A percentile compares a stretch with the other conserved stretches of the same genome.
Evolutionary conservation across 2,888 invertebrate species (phyloP).

Genomic region (Ennomos erosarius): DNA sequence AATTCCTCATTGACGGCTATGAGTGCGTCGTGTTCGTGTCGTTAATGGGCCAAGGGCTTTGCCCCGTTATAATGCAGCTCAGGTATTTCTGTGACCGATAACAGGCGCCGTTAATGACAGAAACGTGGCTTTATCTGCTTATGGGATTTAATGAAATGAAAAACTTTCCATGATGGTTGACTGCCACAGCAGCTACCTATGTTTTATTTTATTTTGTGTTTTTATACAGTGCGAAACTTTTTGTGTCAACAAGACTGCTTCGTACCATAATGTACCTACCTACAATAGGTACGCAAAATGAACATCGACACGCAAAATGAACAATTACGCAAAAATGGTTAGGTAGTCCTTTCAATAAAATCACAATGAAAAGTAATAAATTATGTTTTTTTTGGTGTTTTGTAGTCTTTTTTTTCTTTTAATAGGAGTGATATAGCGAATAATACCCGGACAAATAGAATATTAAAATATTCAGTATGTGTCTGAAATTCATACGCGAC

Average conservation of each 20-base stretch:
- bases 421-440: not conserved
- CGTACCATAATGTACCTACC: too few relatives aligned
- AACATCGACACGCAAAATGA: too few relatives aligned
- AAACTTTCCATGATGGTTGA: slow-evolving; percentile 9
- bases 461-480: slow-evolving; percentile 27
- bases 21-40: slow-evolving; percentile 24
- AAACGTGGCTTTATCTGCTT: slow-evolving; percentile 40
- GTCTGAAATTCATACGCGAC: slow-evolving; percentile 33
- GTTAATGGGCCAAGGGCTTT: slow-evolving; percentile 62
- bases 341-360: too few relatives aligned
- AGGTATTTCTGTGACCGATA: slow-evolving; percentile 37
- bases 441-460: slow-evolving; percentile 16
- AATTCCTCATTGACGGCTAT: slow-evolving; percentile 11
- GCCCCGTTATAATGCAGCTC: slow-evolving; percentile 50
- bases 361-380: too few relatives aligned
- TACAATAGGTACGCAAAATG: too few relatives aligned
- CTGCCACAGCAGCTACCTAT: not conserved
- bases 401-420: too few relatives aligned
- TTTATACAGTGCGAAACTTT: too few relatives aligned
- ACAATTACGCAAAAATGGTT: too few relatives aligned
- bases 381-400: too few relatives aligned
- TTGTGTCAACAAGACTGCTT: too few relatives aligned
- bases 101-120: slow-evolving; percentile 34
- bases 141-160: slow-evolving; percentile 27
- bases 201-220: too few relatives aligned